These are phyloP conservation scores for Sarotherodon lohbergeri DNA, from an alignment of 2,113 vertebrate genomes.

Conservation along the genomic window DNA sequence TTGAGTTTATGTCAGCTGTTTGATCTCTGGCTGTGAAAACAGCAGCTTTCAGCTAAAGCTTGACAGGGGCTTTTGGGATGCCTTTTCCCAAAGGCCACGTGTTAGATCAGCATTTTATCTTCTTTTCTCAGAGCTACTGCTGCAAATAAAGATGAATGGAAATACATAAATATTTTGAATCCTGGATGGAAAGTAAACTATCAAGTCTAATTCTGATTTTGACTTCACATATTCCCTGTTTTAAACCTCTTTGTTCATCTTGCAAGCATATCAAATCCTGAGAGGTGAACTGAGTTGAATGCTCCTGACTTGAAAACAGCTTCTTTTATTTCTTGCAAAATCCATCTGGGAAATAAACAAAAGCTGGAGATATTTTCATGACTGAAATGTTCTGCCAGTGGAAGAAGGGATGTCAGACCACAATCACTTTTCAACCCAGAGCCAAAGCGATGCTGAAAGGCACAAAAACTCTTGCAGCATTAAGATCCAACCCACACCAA, in stretches of 20 bases:
- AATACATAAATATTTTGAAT: background rate
- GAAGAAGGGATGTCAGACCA: background rate
- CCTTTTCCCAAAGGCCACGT: background rate
- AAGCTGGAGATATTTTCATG: background rate
- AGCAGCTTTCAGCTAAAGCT: slow-evolving; percentile 7
- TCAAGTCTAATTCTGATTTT: background rate
- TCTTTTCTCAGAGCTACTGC: background rate
- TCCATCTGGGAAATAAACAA: background rate
- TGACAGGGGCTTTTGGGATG: slow-evolving; percentile 5
- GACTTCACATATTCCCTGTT: background rate
- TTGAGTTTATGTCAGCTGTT: background rate
- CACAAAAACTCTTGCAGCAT: background rate
- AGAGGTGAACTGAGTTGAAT: background rate
- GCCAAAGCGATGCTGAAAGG: background rate
- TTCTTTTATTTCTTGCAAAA: background rate
- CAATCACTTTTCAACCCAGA: background rate
- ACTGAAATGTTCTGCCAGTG: background rate
- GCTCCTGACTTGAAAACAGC: background rate
- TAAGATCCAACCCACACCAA: background rate
- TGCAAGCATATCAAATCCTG: background rate
- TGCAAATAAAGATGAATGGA: slow-evolving; percentile 1
- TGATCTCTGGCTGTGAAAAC: slow-evolving; percentile 18
- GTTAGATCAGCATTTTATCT: slow-evolving; percentile 27
- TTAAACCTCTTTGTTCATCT: background rate
- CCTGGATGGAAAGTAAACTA: background rate